phyloP scores from a whole-genome alignment of 2,113 vertebrate species.

The Oryzias curvinotus region DNA sequence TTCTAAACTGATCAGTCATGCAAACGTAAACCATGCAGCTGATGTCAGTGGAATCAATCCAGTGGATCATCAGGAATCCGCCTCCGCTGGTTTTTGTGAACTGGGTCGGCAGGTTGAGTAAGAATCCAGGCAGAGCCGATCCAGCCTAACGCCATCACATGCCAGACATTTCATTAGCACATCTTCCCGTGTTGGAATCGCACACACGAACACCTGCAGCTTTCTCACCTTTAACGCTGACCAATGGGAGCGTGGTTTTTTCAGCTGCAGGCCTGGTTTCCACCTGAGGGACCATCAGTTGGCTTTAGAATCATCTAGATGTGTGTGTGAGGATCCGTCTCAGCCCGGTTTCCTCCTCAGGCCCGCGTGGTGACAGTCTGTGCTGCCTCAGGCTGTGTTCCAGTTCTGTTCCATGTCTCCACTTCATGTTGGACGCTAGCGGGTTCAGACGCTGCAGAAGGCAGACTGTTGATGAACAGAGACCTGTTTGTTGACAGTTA shows the following conservation, averaged over 20 bases:
- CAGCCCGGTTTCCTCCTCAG: neutral
- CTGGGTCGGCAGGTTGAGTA: neutral
- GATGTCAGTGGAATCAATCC: neutral
- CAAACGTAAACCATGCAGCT: no score
- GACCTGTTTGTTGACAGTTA: neutral
- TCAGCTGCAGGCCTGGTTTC: no score
- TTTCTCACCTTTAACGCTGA: neutral
- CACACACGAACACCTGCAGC: neutral
- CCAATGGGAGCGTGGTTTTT: no score
- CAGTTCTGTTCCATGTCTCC: neutral
- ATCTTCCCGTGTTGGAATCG: slow-evolving; percentile 4
- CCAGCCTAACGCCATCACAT: neutral
- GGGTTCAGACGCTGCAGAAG: neutral
- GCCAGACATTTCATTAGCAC: neutral
- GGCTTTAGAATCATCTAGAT: no score
- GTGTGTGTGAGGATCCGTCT: neutral
- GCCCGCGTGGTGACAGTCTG: slow-evolving; percentile 5
- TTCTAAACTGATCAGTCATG: no score
- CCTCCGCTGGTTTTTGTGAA: neutral
- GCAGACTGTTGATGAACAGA: neutral
- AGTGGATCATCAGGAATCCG: neutral
- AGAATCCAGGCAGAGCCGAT: neutral
- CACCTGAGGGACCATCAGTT: no score
- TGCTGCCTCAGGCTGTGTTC: slow-evolving; percentile 6
- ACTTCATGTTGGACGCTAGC: neutral